Base-by-base conservation (phyloP, 2,888 invertebrate species). In the Operophtera brumata region DNA sequence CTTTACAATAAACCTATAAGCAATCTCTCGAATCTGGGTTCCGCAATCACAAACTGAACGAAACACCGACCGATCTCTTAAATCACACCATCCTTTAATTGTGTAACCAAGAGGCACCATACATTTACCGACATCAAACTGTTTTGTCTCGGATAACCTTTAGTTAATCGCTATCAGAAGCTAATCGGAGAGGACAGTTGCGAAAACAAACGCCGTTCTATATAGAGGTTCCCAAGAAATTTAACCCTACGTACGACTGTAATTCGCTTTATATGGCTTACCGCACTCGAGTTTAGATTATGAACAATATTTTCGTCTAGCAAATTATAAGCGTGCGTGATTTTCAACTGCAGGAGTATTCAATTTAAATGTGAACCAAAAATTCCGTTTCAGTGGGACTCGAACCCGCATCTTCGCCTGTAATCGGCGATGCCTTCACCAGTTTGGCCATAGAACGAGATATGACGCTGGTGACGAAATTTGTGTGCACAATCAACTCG, bases 111-210 rank as follows among this genome's bases (percentile, higher is more conserved):
- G 50, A 46, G 48, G 28, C 45, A 42, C 52, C 48, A 52, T 52
- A 57, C 47, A 57, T 57, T n/a, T 52, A 53, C 57, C 37, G 48
- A 32, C 57, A 57, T 61, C 53, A 58, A 61, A 59, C 59, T 56
- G 55, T 58, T 54, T 53, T 53, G 50, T 62, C 48, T 52, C 42
- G 47, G 57, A 55, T 64, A 61, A 66, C 66, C 66, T 64, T 64
- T 66, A 54, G 56, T 53, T 59, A 52, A 44, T 46, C 37, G 47
- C 57, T 60, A 49, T 59, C 53, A 50, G 45, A 41, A 32, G 42
- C 37, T 57, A 47, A 64, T 64, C 63, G 45, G 48, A 44, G 34
- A 34, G 46, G 56, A 59, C 61, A 54, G 57, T 55, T 61, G 63
- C 57, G 61, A 49, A 61, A 64, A 64, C 63, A 56, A 54, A 46